These are phyloP conservation scores for Oithona nana DNA, from an alignment of 2,888 invertebrate species.

Conservation along the genomic window DNA sequence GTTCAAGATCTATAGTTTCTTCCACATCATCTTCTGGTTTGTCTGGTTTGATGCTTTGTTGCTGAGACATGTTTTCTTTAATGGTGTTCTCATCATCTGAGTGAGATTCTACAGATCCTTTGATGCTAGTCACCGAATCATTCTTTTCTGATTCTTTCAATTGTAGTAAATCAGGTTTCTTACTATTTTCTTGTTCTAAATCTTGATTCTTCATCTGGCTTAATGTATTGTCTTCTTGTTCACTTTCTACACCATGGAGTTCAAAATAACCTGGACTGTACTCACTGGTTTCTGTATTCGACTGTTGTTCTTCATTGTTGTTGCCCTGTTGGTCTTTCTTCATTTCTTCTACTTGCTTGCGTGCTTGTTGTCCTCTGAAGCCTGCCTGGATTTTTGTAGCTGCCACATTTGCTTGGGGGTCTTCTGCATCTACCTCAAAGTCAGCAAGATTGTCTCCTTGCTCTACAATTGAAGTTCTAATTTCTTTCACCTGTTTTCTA, in stretches of 20 bases:
- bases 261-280: background rate
- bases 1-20: background rate
- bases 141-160: background rate
- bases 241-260: background rate
- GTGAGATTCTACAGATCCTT: background rate
- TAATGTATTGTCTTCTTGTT: background rate
- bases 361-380: background rate
- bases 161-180: background rate
- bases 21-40: background rate
- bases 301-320: background rate
- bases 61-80: background rate
- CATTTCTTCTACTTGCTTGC: background rate
- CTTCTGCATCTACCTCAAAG: background rate
- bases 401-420: background rate
- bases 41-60: no score
- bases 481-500: constrained; percentile 2
- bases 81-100: background rate
- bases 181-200: background rate
- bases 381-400: constrained; percentile 10
- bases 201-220: background rate
- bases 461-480: background rate
- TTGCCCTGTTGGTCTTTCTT: background rate
- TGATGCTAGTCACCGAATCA: background rate
- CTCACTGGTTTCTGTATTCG: background rate
- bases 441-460: no score